phyloP scores from a whole-genome alignment of 2,113 vertebrate species.

The Pelvicachromis taeniatus region DNA sequence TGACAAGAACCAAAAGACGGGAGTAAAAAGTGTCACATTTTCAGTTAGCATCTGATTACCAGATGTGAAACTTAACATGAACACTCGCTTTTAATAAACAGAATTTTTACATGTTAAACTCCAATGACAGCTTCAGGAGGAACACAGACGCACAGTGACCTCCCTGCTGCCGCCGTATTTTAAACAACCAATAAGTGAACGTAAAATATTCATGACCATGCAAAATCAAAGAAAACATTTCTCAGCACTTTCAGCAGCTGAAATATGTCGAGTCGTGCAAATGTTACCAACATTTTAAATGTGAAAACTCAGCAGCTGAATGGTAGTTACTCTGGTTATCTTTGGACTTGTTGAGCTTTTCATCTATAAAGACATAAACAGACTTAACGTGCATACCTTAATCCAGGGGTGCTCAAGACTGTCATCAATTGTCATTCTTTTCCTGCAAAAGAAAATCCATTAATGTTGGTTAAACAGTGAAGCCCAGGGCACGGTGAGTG shows the following conservation, averaged over 20 bases:
- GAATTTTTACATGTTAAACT: not conserved
- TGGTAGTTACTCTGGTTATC: not conserved
- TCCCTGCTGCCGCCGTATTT: not conserved
- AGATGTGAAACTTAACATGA: not conserved
- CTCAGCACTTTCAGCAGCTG: too few relatives aligned
- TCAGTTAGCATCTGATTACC: not conserved
- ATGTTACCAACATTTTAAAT: not conserved
- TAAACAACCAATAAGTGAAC: not conserved
- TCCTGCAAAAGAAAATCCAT: constrained; percentile 71
- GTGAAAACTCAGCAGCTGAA: not conserved
- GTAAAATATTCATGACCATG: not conserved
- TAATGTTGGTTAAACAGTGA: not conserved
- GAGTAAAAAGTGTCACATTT: not conserved
- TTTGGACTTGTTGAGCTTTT: not conserved
- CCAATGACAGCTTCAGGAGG: not conserved
- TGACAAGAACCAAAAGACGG: not conserved
- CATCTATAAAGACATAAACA: not conserved
- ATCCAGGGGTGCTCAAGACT: constrained; percentile 97
- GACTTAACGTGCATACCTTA: constrained; percentile 75
- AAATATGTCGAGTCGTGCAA: not conserved
- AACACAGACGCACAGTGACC: not conserved
- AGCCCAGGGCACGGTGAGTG: not conserved
- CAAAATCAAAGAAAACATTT: not conserved
- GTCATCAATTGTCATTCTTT: constrained; percentile 92
- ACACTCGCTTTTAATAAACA: not conserved